These are phyloP conservation scores for Globia sparganii DNA, from an alignment of 2,888 invertebrate species.

Conservation along the genomic window DNA sequence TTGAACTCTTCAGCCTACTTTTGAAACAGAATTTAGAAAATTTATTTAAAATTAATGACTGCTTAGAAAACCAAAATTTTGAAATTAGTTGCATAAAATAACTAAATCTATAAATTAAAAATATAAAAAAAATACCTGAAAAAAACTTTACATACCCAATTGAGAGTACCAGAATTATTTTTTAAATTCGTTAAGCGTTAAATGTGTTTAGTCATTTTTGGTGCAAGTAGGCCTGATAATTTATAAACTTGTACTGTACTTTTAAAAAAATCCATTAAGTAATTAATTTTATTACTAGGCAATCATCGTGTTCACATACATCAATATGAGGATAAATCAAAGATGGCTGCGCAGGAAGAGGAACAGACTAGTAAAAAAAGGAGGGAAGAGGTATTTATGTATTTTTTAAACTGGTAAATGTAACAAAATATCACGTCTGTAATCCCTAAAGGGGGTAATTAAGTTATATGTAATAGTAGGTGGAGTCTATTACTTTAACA, in stretches of 20 bases:
- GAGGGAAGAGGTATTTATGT: slow-evolving; percentile 79
- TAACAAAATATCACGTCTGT: neutral
- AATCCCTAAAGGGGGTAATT: neutral
- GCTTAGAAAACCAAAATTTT: too few relatives aligned
- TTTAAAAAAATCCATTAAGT: too few relatives aligned
- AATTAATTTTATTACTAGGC: slow-evolving; percentile 71
- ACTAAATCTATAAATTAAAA: too few relatives aligned
- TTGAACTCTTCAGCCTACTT: too few relatives aligned
- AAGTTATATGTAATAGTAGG: neutral
- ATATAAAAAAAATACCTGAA: too few relatives aligned
- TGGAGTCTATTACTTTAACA: neutral
- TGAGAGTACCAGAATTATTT: neutral
- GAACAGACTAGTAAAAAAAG: slow-evolving; percentile 77
- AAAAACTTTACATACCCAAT: too few relatives aligned
- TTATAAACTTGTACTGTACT: too few relatives aligned
- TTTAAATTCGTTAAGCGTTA: neutral
- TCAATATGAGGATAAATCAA: slow-evolving; percentile 85
- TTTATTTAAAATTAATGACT: too few relatives aligned
- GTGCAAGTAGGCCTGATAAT: neutral
- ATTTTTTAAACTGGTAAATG: neutral
- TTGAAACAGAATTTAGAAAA: too few relatives aligned
- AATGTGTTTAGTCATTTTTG: neutral
- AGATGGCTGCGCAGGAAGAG: slow-evolving; percentile 81
- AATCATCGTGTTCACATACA: slow-evolving; percentile 85
- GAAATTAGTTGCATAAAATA: too few relatives aligned